Evolutionary conservation across 2,888 invertebrate species (phyloP), one percentile per base, ranked within the genome.

Genomic region (Zygaena filipendulae): DNA sequence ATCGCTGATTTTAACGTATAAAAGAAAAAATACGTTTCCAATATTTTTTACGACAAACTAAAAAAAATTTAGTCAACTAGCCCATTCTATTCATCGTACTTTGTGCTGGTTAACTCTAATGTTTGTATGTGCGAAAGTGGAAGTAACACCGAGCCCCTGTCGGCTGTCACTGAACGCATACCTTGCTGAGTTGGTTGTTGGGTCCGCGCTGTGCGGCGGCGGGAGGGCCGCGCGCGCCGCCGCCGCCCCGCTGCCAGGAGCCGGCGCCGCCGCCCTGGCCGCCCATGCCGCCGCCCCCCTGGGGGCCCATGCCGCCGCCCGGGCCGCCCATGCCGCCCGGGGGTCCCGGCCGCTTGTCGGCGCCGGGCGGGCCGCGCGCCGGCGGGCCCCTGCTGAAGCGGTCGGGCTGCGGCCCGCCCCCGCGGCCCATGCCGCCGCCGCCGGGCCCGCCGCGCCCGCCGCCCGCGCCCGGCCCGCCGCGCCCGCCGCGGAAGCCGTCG

Each of bases 241-340:
- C 36, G 16, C 35, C 31, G 21, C 25, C 29, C 27, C 71, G 64
- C 45, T 69, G 71, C 71, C 70, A 72, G 18, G 66, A 56, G 1
- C 67, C 64, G 2, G 49, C 40, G 11, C 57, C 54, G 3, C 47
- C 45, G 4, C 35, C 32, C 9, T 39, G 34, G 3, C 35, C 36
- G 7, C 39, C 36, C 16, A 16, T 16, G 9, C 33, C 30, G 16
- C 35, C 38, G 27, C 29, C 35, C 4, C 33, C 38, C 3, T 28
- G 35, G 2, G 11, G 37, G 35, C n/a, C 42, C 32, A 23, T 32
- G 27, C 39, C 32, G n/a, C 38, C 38, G 3, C 43, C 39, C 2
- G 35, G 30, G 6, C 34, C 38, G 4, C 36, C 21, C n/a, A 21
- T 21, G 8, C 33, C 35, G 2, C 28, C 18, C 10, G 29, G 32